Evolutionary conservation across 2,113 vertebrate species (phyloP).

Genomic region (Pseudorhombus dupliciocellatus): DNA sequence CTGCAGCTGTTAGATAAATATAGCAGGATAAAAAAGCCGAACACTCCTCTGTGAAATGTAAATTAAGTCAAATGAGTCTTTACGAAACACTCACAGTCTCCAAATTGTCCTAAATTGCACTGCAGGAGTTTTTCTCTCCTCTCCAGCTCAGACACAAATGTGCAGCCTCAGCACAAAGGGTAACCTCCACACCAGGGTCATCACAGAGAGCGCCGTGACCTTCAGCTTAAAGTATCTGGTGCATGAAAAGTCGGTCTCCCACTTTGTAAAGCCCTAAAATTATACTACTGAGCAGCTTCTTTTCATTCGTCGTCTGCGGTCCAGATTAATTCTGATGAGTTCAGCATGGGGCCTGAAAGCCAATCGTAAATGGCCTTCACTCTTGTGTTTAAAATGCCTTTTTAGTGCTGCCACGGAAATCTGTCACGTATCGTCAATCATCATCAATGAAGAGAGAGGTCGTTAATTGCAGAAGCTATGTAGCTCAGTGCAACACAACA

Average conservation of each 20-base stretch:
- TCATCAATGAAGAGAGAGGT: slow-evolving; percentile 54
- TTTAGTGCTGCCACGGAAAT: slow-evolving; percentile 46
- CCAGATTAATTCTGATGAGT: slow-evolving; percentile 69
- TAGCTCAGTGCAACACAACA: slow-evolving; percentile 30
- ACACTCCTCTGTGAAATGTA: background rate
- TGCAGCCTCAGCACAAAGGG: slow-evolving; percentile 46
- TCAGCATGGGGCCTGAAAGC: slow-evolving; percentile 45
- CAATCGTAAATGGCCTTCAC: slow-evolving; percentile 69
- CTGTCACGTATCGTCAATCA: slow-evolving; percentile 59
- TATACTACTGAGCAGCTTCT: slow-evolving; percentile 55
- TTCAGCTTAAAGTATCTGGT: slow-evolving; percentile 64
- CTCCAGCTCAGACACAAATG: slow-evolving; percentile 24
- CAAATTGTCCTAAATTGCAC: background rate
- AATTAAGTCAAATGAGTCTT: background rate
- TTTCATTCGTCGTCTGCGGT: slow-evolving; percentile 59
- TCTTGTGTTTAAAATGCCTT: slow-evolving; percentile 53
- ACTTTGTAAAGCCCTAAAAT: slow-evolving; percentile 52
- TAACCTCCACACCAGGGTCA: slow-evolving; percentile 28
- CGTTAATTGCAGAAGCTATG: slow-evolving; percentile 23
- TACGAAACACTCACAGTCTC: slow-evolving; percentile 1
- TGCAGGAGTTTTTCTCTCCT: background rate
- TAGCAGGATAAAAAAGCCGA: too few species aligned
- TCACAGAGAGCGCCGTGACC: slow-evolving; percentile 52
- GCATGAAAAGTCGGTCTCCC: slow-evolving; percentile 57
- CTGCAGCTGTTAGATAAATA: too few species aligned